These are phyloP conservation scores for Microplitis deprimator DNA, from an alignment of 2,888 invertebrate species.

Conservation along the genomic window DNA sequence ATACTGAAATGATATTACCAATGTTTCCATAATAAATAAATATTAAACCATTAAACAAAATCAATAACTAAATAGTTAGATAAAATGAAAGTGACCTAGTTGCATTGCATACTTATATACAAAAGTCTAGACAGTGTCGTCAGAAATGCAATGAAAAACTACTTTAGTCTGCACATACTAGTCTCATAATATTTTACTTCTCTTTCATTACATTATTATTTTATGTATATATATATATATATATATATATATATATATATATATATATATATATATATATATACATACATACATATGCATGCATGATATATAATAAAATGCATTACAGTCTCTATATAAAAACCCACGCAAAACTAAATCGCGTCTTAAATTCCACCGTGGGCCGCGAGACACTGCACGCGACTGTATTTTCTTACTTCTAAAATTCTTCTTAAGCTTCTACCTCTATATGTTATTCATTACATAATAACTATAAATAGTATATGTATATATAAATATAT, in stretches of 20 bases:
- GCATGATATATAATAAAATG: not conserved
- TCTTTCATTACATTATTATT: not conserved
- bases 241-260: no score
- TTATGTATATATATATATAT: no score
- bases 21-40: no score
- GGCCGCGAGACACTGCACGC: not conserved
- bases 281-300: not conserved
- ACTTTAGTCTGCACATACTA: not conserved
- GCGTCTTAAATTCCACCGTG: not conserved
- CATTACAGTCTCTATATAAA: not conserved
- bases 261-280: no score
- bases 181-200: not conserved
- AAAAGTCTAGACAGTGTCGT: not conserved
- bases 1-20: no score
- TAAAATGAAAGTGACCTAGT: constrained; percentile 1
- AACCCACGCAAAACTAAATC: not conserved
- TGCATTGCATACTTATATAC: not conserved
- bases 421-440: not conserved
- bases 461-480: no score
- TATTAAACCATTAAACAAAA: not conserved
- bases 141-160: not conserved
- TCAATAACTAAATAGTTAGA: not conserved
- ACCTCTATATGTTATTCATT: no score
- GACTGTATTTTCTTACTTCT: not conserved
- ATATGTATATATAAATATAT: no score